Percentiles rank a stretch among this genome's conserved stretches.
Evolutionary conservation across 92 coral and sea anemone genomes (phyloP).

Genomic region (Nematostella vectensis): DNA sequence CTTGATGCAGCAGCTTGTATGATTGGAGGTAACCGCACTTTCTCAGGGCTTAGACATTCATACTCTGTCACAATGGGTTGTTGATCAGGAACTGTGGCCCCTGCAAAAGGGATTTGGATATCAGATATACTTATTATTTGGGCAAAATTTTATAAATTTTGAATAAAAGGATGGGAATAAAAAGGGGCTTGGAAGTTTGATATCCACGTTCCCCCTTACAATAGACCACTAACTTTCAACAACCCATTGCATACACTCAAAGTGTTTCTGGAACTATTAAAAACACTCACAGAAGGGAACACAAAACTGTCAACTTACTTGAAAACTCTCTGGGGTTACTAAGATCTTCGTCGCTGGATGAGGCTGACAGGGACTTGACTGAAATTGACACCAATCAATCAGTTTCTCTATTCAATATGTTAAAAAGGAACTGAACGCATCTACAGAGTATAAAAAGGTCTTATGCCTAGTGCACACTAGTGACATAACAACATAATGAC

Average conservation of each 20-base stretch:
- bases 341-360: constrained; percentile 41
- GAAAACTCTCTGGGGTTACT: constrained; percentile 6
- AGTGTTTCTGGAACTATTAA: no score
- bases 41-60: constrained; percentile 23
- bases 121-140: constrained; percentile 9
- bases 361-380: constrained; percentile 19
- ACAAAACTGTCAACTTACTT: constrained; percentile 14
- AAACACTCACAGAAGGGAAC: no score
- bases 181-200: no score
- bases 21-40: constrained; percentile 85
- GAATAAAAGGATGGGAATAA: background rate
- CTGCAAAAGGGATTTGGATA: constrained; percentile 26
- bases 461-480: no score
- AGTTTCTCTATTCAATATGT: no score
- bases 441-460: no score
- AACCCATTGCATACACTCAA: no score
- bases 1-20: constrained; percentile 83
- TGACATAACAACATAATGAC: no score
- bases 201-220: no score
- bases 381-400: no score
- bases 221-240: no score
- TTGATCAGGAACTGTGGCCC: constrained; percentile 17
- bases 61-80: constrained; percentile 5
- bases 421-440: no score
- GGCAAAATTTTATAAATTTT: background rate